Conservation (phyloP, 35 echinoderm and acorn worm species). For the Diadema setosum region DNA sequence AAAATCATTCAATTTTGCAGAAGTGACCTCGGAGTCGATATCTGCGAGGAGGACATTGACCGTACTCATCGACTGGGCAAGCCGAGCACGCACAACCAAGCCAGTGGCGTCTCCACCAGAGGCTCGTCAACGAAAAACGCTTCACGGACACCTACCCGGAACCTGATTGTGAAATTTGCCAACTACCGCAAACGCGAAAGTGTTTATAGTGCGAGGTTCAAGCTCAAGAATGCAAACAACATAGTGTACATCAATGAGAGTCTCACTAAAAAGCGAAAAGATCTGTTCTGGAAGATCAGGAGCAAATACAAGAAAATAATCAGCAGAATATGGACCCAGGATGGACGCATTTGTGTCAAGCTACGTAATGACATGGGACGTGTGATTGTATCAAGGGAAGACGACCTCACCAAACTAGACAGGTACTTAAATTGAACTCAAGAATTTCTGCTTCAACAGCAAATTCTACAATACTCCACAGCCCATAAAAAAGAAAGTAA, state of each 20-base stretch:
- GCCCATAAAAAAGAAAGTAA: no score
- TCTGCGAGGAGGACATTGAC: neutral
- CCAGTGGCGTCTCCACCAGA: neutral
- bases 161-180: neutral
- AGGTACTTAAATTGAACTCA: neutral
- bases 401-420: neutral
- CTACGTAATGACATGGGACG: neutral
- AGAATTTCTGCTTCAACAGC: no score
- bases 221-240: slow-evolving; percentile 9
- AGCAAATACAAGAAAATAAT: neutral
- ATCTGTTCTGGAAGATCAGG: neutral
- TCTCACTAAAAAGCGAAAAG: slow-evolving; percentile 3
- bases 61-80: neutral
- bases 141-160: neutral
- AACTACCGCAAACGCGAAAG: neutral
- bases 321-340: neutral
- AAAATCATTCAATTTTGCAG: neutral
- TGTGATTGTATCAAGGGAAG: neutral
- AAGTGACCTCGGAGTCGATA: neutral
- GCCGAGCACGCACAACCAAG: neutral
- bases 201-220: neutral
- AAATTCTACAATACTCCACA: no score
- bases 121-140: neutral
- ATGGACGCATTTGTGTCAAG: neutral
- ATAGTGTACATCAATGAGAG: neutral